phyloP scores from a whole-genome alignment of 2,888 invertebrate species.

The Orchesella flavescens region DNA sequence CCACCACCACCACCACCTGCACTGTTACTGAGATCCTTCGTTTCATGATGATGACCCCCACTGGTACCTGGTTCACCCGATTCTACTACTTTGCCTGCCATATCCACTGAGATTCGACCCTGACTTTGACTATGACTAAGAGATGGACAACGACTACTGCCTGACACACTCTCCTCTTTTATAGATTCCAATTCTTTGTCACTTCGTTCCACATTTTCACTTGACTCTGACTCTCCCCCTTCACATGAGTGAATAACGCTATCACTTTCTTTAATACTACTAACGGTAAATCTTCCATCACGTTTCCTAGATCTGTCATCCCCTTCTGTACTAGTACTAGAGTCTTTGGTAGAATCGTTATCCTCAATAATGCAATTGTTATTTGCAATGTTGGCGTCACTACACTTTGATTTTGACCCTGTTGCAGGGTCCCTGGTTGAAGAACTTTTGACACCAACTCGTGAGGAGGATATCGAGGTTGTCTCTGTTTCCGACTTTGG shows the following conservation, averaged over 20 bases:
- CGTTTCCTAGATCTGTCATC: slow-evolving; percentile 25
- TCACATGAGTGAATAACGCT: slow-evolving; percentile 42
- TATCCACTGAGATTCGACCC: slow-evolving; percentile 61
- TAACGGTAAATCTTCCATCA: slow-evolving; percentile 63
- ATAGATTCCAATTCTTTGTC: slow-evolving; percentile 68
- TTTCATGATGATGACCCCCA: slow-evolving; percentile 45
- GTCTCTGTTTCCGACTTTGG: slow-evolving; percentile 3
- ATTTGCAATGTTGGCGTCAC: slow-evolving; percentile 60
- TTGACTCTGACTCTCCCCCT: slow-evolving; percentile 10
- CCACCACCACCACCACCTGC: slow-evolving; percentile 26
- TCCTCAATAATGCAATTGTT: slow-evolving; percentile 58
- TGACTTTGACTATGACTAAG: slow-evolving; percentile 66
- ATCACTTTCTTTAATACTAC: slow-evolving; percentile 62
- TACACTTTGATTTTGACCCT: slow-evolving; percentile 40
- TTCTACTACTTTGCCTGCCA: slow-evolving; percentile 58
- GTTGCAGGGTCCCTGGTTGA: slow-evolving; percentile 23
- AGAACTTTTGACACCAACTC: slow-evolving; percentile 3
- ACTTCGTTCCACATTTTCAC: slow-evolving; percentile 61
- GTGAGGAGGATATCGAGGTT: not conserved
- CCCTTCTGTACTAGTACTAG: slow-evolving; percentile 23
- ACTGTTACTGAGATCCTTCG: slow-evolving; percentile 52
- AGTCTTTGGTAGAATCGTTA: not conserved
- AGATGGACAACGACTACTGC: slow-evolving; percentile 63
- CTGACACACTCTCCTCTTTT: slow-evolving; percentile 67
- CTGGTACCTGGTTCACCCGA: slow-evolving; percentile 45